Base-by-base conservation (phyloP, 2,113 vertebrate genomes). In the Cyprinodon brontotheroides region DNA sequence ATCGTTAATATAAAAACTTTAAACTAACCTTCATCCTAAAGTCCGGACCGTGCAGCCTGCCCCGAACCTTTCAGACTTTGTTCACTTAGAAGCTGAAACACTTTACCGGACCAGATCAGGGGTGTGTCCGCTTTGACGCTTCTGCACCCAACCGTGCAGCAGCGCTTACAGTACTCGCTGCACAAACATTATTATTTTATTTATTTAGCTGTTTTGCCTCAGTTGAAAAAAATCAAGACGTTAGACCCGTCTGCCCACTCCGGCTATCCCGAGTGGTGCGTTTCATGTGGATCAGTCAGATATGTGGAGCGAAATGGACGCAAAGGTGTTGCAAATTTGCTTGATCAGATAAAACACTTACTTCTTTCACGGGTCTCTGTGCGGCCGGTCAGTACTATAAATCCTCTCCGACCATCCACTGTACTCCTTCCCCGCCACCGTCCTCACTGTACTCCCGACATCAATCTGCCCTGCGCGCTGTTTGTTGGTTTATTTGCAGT, bases 271-370 rank as follows among this genome's bases (percentile, higher is more conserved):
- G 12, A 67, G 38, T 41, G 59, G 15, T 78, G 50, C 45, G 61
- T 79, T 48, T 79, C 40, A 40, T 43, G 62, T 73, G 48, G 14
- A 77, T 17, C 5, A 22, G 61, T 63, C 72, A 41, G 41, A 53
- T 9, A 53, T 17, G 70, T 72, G 66, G 69, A 61, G 81, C 22
- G 15, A 17, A 38, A 40, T 22, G 39, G 71, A 77, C 29, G 79
- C 75, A 71, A 64, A 29, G 41, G 61, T 77, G 45, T 67, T 69
- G 67, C 40, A 29, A 80, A 53, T 63, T 29, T 86, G 65, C 60
- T 75, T 72, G 43, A 76, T 75, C 84, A 78, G 73, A 84, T 89
- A 71, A 81, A 62, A 15, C 80, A 92, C 91, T 92, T 91, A 93
- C 92, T 92, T 89, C 65, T 79, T 36, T 48, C 72, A 17, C 68